phyloP scores from a whole-genome alignment of 2,113 vertebrate species.

The Numenius arquata region DNA sequence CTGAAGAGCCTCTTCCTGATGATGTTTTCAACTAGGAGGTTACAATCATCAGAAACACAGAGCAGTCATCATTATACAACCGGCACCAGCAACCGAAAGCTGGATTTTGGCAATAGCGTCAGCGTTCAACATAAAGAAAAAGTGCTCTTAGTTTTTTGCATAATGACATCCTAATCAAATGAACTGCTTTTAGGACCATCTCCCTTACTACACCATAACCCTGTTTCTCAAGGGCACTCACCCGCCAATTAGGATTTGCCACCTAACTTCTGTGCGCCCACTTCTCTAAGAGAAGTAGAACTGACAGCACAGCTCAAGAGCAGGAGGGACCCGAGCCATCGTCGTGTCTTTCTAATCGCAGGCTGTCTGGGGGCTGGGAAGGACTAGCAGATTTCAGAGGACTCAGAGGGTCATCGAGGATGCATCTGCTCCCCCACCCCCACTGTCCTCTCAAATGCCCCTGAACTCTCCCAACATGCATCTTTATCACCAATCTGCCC shows the following conservation, averaged over 20 bases:
- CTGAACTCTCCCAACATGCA: not conserved
- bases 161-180: not conserved
- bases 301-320: not conserved
- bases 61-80: not conserved
- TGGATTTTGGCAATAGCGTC: not conserved
- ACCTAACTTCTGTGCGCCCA: not conserved
- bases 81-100: not conserved
- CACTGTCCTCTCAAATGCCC: not conserved
- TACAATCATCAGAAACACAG: not conserved
- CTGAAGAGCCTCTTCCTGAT: not conserved
- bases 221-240: not conserved
- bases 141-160: not conserved
- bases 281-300: not conserved
- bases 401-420: not conserved
- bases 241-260: not conserved
- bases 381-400: not conserved
- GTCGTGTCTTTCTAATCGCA: fast-evolving
- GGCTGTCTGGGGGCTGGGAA: not conserved
- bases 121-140: not conserved
- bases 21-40: not conserved
- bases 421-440: not conserved
- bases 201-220: not conserved
- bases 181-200: not conserved
- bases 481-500: not conserved
- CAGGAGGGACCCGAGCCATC: fast-evolving